Conservation (phyloP, 2,797 vertebrate species). For the Molossus molossus region DNA sequence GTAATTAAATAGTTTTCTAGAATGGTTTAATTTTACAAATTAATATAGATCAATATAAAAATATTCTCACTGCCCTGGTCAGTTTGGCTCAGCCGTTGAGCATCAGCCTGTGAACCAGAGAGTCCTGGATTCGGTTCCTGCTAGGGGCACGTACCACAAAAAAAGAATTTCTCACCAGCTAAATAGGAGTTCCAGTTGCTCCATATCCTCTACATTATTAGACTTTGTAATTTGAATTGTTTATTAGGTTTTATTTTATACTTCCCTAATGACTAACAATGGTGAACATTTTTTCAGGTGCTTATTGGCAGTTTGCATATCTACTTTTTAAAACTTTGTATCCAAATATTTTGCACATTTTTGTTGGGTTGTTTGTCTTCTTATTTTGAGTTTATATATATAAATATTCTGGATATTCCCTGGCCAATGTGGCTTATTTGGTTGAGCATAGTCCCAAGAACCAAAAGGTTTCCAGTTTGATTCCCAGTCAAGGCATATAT, state of each 20-base stretch:
- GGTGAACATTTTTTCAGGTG: neutral
- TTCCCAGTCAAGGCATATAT: too few relatives aligned
- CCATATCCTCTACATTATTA: neutral
- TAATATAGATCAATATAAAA: neutral
- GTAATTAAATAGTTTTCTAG: neutral
- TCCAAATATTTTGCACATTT: neutral
- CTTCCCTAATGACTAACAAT: neutral
- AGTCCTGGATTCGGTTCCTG: too few relatives aligned
- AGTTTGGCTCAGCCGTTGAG: too few relatives aligned
- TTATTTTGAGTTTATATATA: neutral
- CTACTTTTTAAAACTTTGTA: neutral
- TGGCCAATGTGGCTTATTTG: too few relatives aligned
- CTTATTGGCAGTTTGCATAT: neutral
- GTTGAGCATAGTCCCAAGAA: too few relatives aligned
- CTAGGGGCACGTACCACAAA: too few relatives aligned
- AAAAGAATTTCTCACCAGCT: neutral
- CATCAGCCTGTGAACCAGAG: too few relatives aligned
- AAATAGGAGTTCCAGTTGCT: neutral
- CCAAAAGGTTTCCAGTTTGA: too few relatives aligned
- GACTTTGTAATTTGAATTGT: neutral
- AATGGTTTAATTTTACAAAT: neutral
- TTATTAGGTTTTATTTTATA: neutral
- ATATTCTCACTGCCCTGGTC: too few relatives aligned
- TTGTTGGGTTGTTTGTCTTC: neutral
- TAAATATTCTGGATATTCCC: too few relatives aligned